Base-by-base conservation (phyloP, 2,888 invertebrate genomes). In the Drosophila barbarae region DNA sequence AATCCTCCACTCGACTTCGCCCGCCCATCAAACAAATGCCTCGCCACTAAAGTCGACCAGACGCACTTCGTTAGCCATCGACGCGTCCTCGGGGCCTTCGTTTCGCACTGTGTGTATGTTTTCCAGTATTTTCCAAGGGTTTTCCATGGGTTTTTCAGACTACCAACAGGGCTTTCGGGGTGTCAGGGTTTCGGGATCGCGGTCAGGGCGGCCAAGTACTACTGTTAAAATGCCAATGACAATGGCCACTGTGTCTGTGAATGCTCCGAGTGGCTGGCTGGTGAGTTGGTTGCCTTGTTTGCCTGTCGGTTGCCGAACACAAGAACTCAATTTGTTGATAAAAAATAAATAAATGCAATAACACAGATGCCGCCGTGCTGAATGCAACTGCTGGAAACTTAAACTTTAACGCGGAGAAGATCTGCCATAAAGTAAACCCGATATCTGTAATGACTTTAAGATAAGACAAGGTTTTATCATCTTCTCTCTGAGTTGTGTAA, bases 261-360 rank as follows among this genome's bases (percentile, higher is more conserved):
- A 30, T 58, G 30, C 42, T 44, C 30, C 52, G 32, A 63, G 63
- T 64, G 64, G 42, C 41, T 32, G 46, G 42, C 3, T 42, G 23
- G 35, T 34, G 21, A 18, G 18, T 18, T 41, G 41, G 41, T 38
- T 39, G 39, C 28, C 39, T 52, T 32, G 36, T 51, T 64, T 63
- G 63, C 51, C 50, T 42, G 64, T 35, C 63, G 42, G 34, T 32
- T 51, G 46, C 58, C 64, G 49, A 73, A 84, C 78, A 84, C 18
- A 61, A 66, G 61, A 84, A 77, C 75, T 77, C 78, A 81, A 78
- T 78, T 78, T 78, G 59, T 65, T 69, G 60, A 80, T 84, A 70
- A 71, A 61, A 30, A 55, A 58, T 54, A 41, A 65, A 72, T 63
- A 68, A 49, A 41, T 30, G 35, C 51, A 21, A 47, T 46, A 39